A percentile compares a stretch with the other conserved stretches of the same genome.
Conservation (phyloP, 1,140 invertebrate species). For the Temnothorax curvispinosus region DNA sequence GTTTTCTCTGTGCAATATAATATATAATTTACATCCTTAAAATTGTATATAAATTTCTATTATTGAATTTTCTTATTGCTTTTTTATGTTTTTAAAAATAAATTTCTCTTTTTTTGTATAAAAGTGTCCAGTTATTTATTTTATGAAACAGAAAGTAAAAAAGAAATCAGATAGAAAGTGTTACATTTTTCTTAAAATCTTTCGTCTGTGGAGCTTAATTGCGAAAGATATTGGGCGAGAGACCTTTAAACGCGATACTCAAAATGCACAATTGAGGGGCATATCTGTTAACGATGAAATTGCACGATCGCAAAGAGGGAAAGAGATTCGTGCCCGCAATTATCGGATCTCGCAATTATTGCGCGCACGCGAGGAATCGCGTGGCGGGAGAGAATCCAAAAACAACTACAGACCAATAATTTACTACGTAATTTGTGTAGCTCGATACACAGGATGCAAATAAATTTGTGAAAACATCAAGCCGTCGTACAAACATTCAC, state of each 20-base stretch:
- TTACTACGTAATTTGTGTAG: constrained; percentile 77
- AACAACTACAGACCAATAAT: constrained; percentile 76
- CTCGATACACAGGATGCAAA: constrained; percentile 73
- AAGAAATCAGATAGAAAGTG: neutral
- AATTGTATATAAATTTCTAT: neutral
- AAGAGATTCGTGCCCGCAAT: constrained; percentile 41
- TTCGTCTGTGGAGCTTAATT: neutral
- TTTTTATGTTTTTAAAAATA: neutral
- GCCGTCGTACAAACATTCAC: neutral
- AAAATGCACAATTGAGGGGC: neutral
- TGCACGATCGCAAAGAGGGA: neutral
- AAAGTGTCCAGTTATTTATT: neutral
- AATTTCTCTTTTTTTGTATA: neutral
- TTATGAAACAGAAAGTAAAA: neutral
- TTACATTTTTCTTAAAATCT: neutral
- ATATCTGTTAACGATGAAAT: constrained; percentile 40
- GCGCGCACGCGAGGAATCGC: constrained; percentile 16
- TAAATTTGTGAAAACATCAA: constrained; percentile 72
- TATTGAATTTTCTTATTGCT: neutral
- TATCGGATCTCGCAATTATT: constrained; percentile 50
- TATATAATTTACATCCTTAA: neutral
- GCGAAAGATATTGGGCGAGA: neutral
- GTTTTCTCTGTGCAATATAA: neutral
- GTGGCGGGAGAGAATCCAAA: constrained; percentile 23
- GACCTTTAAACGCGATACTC: constrained; percentile 19